Evolutionary conservation across 2,888 invertebrate genomes (phyloP).

Genomic region (Acrobeloides nanus): DNA sequence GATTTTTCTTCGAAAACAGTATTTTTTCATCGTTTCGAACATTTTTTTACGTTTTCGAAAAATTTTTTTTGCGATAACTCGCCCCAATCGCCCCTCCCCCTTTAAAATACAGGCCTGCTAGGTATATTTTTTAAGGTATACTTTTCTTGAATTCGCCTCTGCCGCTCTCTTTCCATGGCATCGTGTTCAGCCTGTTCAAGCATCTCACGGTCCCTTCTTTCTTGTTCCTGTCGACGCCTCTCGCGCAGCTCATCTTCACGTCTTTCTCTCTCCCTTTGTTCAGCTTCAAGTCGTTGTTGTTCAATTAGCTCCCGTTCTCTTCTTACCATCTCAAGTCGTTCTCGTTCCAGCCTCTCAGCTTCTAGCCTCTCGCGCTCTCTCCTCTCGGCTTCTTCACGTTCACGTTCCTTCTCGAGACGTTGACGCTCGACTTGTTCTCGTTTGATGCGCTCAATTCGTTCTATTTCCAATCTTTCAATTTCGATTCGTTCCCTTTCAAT

Average conservation of each 20-base stretch:
- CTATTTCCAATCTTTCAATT: conserved; percentile 41
- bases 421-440: conserved; percentile 43
- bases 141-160: too few relatives aligned
- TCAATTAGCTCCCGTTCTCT: conserved; percentile 37
- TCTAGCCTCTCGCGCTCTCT: conserved; percentile 14
- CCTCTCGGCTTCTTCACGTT: too few relatives aligned
- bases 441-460: conserved; percentile 49
- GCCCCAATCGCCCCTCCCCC: too few relatives aligned
- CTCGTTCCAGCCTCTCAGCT: conserved; percentile 23
- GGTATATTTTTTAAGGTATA: too few relatives aligned
- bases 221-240: conserved; percentile 23
- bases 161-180: conserved; percentile 40
- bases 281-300: conserved; percentile 28
- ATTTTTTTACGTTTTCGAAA: too few relatives aligned
- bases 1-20: too few relatives aligned
- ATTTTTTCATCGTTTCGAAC: too few relatives aligned
- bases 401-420: conserved; percentile 24
- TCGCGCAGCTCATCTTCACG: conserved; percentile 24
- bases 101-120: too few relatives aligned
- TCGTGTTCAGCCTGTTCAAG: conserved; percentile 35
- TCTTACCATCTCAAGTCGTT: conserved; percentile 42
- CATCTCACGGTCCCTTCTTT: conserved; percentile 27
- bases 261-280: conserved; percentile 27
- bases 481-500: conserved; percentile 32
- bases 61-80: too few relatives aligned